Evolutionary conservation across 64 coral and sea anemone species (phyloP).

Genomic region (Cladopsammia gracilis): DNA sequence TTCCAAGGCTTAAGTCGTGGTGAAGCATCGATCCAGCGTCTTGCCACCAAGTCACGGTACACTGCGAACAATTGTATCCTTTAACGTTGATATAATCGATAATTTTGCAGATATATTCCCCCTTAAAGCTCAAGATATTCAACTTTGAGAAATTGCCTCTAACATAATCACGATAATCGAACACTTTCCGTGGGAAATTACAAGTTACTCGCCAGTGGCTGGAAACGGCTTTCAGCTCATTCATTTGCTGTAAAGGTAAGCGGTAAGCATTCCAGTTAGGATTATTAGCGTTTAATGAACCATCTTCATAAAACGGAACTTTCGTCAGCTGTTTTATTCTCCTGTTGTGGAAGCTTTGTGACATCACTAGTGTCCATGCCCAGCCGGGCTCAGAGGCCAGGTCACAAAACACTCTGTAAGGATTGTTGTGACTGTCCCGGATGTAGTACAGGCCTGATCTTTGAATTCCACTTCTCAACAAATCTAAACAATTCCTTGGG

Average conservation of each 20-base stretch:
- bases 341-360: background rate
- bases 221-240: background rate
- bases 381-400: background rate
- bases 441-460: background rate
- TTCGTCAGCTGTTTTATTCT: background rate
- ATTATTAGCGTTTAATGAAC: background rate
- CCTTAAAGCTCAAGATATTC: background rate
- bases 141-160: constrained; percentile 15
- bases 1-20: constrained; percentile 2
- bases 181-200: background rate
- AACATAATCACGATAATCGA: constrained; percentile 41
- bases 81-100: constrained; percentile 16
- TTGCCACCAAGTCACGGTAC: constrained; percentile 36
- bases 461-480: background rate
- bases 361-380: constrained; percentile 22
- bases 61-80: constrained; percentile 16
- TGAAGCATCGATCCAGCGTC: background rate
- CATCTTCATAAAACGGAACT: background rate
- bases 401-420: background rate
- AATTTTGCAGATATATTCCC: background rate
- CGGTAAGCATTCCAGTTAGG: constrained; percentile 11
- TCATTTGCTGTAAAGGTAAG: background rate
- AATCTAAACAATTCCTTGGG: background rate
- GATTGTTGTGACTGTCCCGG: background rate
- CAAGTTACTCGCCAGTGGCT: constrained; percentile 50